Evolutionary conservation across 2,888 invertebrate genomes (phyloP), one percentile per base, ranked within the genome.

Genomic region (Rhamnusium bicolor): DNA sequence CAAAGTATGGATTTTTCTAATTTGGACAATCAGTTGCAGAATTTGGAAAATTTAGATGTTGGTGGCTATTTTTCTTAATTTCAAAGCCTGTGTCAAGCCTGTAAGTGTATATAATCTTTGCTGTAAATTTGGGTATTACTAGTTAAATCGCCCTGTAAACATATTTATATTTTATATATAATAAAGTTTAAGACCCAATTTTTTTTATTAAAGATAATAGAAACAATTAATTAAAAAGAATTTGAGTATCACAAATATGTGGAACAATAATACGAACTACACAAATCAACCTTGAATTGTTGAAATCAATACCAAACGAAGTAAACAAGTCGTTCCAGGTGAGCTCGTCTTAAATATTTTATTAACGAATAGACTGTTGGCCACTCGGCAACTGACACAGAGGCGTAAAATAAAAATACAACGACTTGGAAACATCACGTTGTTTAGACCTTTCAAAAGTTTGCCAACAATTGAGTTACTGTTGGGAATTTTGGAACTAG

Each of bases 381-480:
- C 14, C 56, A 32, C 14, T 32, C 40, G 53, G 27, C 62, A 19
- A 62, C 62, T n/a, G 40, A 7, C 62, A 21, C n/a, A 19, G 7
- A 46, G 46, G 46, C 40, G 69, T 60, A 29, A 69, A 53, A 61
- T 61, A 61, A 60, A 69, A 69, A 60, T 27, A 12, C 14, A 24
- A 27, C 46, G 24, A 46, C 60, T 69, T 24, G 69, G n/a, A 61
- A 71, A 63, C 60, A 51, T 71, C 71, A 71, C 71, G 71, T 71
- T 61, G 69, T 69, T 71, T 65, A 29, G 71, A 66, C 71, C 56
- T 71, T 66, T 60, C 32, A 7, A 51, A 71, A 71, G 56, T 47
- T 63, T 54, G 8, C 58, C 65, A 65, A 71, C 71, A 71, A 71
- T 71, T 40, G 71, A 71, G 71, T 71, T 71, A 71, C 71, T 47